Evolutionary conservation across 2,888 invertebrate genomes (phyloP), one percentile per base, ranked within the genome.

Genomic region (Litoditis marina): DNA sequence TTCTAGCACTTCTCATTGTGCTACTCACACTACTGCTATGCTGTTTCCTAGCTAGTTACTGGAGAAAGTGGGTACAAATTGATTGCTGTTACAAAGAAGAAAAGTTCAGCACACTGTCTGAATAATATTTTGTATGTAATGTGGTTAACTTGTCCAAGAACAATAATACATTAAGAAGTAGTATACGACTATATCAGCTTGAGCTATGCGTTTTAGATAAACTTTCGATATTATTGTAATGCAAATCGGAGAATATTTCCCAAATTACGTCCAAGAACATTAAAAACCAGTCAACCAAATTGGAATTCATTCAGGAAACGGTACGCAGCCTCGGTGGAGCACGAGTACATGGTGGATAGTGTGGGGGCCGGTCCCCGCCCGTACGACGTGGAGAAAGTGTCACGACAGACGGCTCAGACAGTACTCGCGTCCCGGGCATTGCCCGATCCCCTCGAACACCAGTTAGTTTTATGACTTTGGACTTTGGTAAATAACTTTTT

Each of bases 361-460:
- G 55, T 63, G 7, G 66, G 73, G 13, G 69, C 71, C 4, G 78
- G 78, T 1, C 82, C 82, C 13, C 63, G 79, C 16, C 82, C 82
- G 1, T 82, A 81, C 63, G 80, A 82, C 58, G 81, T 82, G 8
- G 77, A 77, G 52, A 66, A 74, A 32, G 73, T 82, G 51, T 68
- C 77, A 11, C 54, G 82, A 28, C 65, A 66, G 8, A 78, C 73
- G 8, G 82, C 82, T 7, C 81, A 81, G 58, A 76, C 63, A 32
- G 71, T 78, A 2, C 63, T 79, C 5, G 65, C 78, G 1, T 65
- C 63, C 34, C 66, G 74, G 49, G 69, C 71, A 27, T 49, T 79
- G 49, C 80, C 79, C 11, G 76, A 79, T 61, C 74, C 80, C 0
- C 34, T 59, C n/a, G n/a, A n/a, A n/a, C 25, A n/a, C 22, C 19